Percentiles rank a stretch among this genome's conserved stretches.
These are phyloP conservation scores for Helicoverpa assulta DNA, from an alignment of 2,888 invertebrate genomes.

Conservation along the genomic window DNA sequence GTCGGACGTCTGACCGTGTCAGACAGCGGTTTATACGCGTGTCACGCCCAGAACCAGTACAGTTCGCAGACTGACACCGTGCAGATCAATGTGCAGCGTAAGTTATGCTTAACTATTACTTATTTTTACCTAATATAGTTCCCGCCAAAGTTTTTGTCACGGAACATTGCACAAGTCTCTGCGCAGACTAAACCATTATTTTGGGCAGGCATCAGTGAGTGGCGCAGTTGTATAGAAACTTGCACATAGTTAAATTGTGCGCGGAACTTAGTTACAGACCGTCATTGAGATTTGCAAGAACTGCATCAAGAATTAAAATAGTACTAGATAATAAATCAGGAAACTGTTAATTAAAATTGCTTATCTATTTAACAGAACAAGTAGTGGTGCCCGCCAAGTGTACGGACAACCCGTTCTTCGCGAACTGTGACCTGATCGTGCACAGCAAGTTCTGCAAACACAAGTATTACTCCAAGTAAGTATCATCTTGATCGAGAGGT, in stretches of 20 bases:
- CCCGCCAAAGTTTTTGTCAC: no score
- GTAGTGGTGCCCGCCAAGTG: conserved; percentile 95
- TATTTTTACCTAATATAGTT: no score
- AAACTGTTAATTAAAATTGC: not conserved
- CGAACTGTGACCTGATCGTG: conserved; percentile 97
- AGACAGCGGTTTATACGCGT: conserved; percentile 95
- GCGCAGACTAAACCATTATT: no score
- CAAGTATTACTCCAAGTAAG: conserved; percentile 95
- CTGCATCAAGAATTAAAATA: no score
- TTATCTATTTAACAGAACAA: conserved; percentile 85
- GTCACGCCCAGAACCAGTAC: conserved; percentile 94
- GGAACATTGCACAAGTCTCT: no score
- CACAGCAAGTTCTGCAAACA: conserved; percentile 96
- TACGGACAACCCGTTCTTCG: conserved; percentile 96
- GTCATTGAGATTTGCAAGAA: no score
- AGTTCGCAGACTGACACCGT: conserved; percentile 92
- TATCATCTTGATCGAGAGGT: conserved; percentile 45
- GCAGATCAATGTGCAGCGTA: conserved; percentile 94
- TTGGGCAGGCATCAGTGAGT: no score
- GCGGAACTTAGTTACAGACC: no score
- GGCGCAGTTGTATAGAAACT: no score
- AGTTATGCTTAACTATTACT: conserved; percentile 49
- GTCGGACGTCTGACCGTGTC: conserved; percentile 91
- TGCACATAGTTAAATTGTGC: no score
- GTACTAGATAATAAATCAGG: no score